phyloP scores from a whole-genome alignment of 2,888 invertebrate genomes.

The Cantharis flavilabris region DNA sequence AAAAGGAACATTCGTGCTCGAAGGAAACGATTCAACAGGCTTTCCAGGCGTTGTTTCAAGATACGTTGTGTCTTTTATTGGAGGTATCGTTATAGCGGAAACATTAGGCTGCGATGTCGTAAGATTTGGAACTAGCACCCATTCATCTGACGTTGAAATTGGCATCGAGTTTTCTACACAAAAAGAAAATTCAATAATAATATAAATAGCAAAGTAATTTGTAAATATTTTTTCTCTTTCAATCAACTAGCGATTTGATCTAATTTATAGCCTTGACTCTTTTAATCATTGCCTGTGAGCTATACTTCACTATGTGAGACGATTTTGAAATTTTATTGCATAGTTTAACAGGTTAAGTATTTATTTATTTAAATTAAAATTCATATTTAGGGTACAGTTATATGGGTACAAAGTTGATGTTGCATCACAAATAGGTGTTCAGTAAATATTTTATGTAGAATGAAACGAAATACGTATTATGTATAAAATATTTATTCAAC shows the following conservation, averaged over 20 bases:
- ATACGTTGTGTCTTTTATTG: constrained; percentile 43
- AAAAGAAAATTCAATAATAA: not conserved
- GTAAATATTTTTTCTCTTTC: not conserved
- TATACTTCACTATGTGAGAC: not conserved
- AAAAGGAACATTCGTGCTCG: constrained; percentile 38
- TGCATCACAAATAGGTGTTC: not conserved
- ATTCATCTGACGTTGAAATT: constrained; percentile 68
- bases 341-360: not conserved
- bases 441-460: not conserved
- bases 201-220: not conserved
- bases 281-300: not conserved
- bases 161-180: constrained; percentile 63
- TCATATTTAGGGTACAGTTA: not conserved
- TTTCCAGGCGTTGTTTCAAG: constrained; percentile 36
- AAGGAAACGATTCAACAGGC: constrained; percentile 38
- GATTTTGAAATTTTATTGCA: not conserved
- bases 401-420: not conserved
- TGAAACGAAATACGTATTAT: too few species aligned
- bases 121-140: constrained; percentile 62
- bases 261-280: not conserved
- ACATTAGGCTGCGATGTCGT: not conserved
- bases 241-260: not conserved
- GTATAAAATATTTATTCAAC: not conserved
- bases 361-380: not conserved
- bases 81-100: constrained; percentile 23